These are phyloP conservation scores for Amphimallon solstitiale DNA, from an alignment of 2,888 invertebrate species.

Conservation along the genomic window DNA sequence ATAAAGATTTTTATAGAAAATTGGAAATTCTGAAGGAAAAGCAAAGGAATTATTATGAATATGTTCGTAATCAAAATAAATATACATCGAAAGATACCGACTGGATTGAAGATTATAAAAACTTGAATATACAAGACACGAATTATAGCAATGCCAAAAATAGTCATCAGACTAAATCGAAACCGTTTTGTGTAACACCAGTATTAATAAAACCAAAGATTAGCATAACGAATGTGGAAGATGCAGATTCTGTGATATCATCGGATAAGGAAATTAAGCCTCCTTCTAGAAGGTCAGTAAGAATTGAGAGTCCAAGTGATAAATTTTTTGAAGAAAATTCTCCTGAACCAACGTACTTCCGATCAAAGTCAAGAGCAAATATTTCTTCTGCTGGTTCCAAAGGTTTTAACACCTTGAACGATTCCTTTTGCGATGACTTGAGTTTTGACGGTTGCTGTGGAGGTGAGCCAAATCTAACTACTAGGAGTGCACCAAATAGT, in stretches of 20 bases:
- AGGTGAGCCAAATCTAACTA: conserved; percentile 45
- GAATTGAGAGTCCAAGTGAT: conserved; percentile 59
- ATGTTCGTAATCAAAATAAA: conserved; percentile 53
- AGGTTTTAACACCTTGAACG: conserved; percentile 46
- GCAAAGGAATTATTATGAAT: conserved; percentile 65
- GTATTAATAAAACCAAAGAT: conserved; percentile 48
- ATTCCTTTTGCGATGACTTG: conserved; percentile 55
- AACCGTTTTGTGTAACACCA: conserved; percentile 55
- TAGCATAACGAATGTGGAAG: conserved; percentile 46
- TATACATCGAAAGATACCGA: conserved; percentile 52
- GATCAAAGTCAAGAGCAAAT: conserved; percentile 55
- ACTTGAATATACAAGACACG: conserved; percentile 47
- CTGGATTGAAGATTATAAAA: conserved; percentile 60
- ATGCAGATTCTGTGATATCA: conserved; percentile 52
- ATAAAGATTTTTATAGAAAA: conserved; percentile 79
- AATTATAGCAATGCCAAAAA: conserved; percentile 11
- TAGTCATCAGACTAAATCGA: conserved; percentile 47
- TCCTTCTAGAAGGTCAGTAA: conserved; percentile 60
- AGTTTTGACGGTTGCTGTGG: conserved; percentile 56
- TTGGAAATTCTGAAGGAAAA: conserved; percentile 74
- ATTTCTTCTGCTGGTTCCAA: conserved; percentile 54
- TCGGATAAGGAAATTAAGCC: conserved; percentile 59
- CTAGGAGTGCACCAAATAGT: conserved; percentile 70
- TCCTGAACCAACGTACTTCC: conserved; percentile 48
- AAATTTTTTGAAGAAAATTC: conserved; percentile 51